Base-by-base conservation (phyloP, 2,888 invertebrate genomes). In the Folsomia candida region DNA sequence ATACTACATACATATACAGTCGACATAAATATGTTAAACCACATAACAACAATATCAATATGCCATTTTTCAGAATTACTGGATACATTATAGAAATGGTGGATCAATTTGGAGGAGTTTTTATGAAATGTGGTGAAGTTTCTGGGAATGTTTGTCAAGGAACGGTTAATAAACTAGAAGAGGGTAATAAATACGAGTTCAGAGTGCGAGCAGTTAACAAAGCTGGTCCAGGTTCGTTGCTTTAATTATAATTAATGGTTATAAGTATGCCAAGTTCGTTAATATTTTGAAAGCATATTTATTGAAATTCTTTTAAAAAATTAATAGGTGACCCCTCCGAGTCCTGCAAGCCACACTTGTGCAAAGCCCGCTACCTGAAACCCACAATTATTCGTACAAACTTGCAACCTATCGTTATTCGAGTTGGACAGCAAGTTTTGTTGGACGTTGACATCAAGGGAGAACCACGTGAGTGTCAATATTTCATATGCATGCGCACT, bases 31-130 rank as follows among this genome's bases (percentile, higher is more conserved):
- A n/a, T n/a, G n/a, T n/a, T n/a, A n/a, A n/a, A n/a, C n/a, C n/a
- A n/a, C n/a, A n/a, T n/a, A n/a, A n/a, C n/a, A n/a, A n/a, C n/a
- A n/a, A n/a, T n/a, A n/a, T n/a, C n/a, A n/a, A n/a, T n/a, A n/a
- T n/a, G n/a, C n/a, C n/a, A n/a, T n/a, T n/a, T n/a, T n/a, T n/a
- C n/a, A n/a, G n/a, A n/a, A n/a, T n/a, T 2, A n/a, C n/a, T n/a
- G 91, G 90, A n/a, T 97, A 96, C 83, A 91, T 95, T 76, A 87
- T 97, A 79, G 96, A 97, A 89, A 93, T 93, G 87, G 92, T 91
- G 82, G 92, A 92, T 78, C 86, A 86, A 76, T 85, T 83, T 79
- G 91, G 91, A 80, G 89, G 89, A 0, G 91, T 93, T 78, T 94
- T 94, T 93, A 93, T 94, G 82, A 93, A 91, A 81, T 94, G 93